Evolutionary conservation across 2,797 vertebrate species (phyloP).

Genomic region (Falco novaeseelandiae): DNA sequence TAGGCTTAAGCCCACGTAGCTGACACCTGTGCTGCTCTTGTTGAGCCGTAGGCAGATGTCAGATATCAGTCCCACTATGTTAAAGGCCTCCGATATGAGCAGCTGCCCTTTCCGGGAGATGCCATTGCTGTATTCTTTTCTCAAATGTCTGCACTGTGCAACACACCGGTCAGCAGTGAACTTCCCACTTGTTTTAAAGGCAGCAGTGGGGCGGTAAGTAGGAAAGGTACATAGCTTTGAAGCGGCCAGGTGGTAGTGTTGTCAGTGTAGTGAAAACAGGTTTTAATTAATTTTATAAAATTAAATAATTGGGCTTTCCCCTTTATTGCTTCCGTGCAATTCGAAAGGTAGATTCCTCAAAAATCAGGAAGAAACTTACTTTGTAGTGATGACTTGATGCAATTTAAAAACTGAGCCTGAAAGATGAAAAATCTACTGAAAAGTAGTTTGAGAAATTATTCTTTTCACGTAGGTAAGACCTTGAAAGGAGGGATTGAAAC

Average conservation of each 20-base stretch:
- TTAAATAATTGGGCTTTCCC: not conserved
- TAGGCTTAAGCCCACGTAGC: not conserved
- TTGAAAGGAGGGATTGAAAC: not conserved
- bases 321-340: not conserved
- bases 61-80: not conserved
- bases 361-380: not conserved
- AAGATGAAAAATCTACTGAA: not conserved
- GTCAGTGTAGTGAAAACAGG: not conserved
- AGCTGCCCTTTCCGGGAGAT: not conserved
- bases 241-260: not conserved
- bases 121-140: not conserved
- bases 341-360: not conserved
- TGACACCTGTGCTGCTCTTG: not conserved
- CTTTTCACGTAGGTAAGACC: not conserved
- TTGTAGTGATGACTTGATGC: not conserved
- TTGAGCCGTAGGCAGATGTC: not conserved
- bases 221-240: not conserved
- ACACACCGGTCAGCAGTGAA: not conserved
- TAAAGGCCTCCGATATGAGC: not conserved
- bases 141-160: not conserved
- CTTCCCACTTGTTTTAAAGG: not conserved
- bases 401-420: not conserved
- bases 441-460: not conserved
- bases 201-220: not conserved
- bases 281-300: not conserved